Percentiles rank a stretch among this genome's conserved stretches.
phyloP scores from a whole-genome alignment of 2,113 vertebrate species.

The Micronycteris hirsuta region DNA sequence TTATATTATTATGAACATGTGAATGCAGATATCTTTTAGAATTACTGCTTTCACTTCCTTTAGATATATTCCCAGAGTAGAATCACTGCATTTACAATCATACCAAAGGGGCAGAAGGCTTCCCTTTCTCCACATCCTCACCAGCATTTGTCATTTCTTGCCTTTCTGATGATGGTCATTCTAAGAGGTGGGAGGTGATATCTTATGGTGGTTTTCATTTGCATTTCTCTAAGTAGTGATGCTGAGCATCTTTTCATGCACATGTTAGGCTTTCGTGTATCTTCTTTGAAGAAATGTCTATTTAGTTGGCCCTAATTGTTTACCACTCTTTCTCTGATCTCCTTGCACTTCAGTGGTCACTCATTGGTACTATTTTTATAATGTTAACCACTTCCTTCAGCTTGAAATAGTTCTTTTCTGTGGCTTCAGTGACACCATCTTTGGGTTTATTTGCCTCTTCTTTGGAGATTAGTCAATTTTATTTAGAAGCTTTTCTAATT shows the following conservation, averaged over 20 bases:
- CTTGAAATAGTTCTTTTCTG: not conserved
- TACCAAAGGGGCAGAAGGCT: not conserved
- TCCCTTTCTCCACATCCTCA: not conserved
- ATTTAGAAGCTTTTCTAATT: not conserved
- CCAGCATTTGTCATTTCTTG: not conserved
- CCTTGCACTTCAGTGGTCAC: not conserved
- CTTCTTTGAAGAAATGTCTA: not conserved
- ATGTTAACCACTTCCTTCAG: constrained; percentile 20
- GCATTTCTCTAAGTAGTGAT: not conserved
- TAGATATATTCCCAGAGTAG: not conserved
- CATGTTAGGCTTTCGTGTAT: not conserved
- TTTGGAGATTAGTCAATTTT: not conserved
- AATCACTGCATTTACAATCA: not conserved
- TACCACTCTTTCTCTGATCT: not conserved
- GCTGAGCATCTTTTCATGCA: not conserved
- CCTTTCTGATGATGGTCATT: not conserved
- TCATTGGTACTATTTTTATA: not conserved
- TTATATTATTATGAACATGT: not conserved
- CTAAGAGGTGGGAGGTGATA: not conserved
- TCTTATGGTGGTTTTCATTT: not conserved
- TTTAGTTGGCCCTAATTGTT: not conserved
- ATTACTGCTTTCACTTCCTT: not conserved
- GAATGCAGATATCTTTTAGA: not conserved
- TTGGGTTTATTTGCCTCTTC: not conserved
- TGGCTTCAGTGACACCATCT: not conserved